Percentiles rank a stretch among this genome's conserved stretches.
Evolutionary conservation across 1,140 invertebrate genomes (phyloP).

Genomic region (Lerema accius): DNA sequence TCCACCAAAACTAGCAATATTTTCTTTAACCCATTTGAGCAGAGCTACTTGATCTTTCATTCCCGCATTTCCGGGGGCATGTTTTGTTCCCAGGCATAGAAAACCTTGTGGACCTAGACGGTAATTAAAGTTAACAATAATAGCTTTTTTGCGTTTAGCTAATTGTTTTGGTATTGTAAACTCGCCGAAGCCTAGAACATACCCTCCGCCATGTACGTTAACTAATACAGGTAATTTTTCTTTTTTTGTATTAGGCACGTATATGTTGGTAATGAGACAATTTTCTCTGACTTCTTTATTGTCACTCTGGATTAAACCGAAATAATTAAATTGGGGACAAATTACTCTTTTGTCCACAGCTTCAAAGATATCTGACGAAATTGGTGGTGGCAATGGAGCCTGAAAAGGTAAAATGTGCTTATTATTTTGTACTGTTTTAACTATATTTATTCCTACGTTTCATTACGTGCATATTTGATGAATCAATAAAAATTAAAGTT

Average conservation of each 20-base stretch:
- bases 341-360: constrained; percentile 48
- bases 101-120: constrained; percentile 36
- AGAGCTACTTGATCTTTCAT: constrained; percentile 29
- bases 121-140: constrained; percentile 46
- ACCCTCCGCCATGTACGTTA: constrained; percentile 52
- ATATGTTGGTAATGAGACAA: constrained; percentile 63
- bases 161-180: constrained; percentile 23
- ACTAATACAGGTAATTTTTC: constrained; percentile 63
- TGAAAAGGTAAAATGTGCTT: constrained; percentile 39
- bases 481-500: too few species aligned
- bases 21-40: constrained; percentile 36
- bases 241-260: constrained; percentile 51
- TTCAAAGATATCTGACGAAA: constrained; percentile 45
- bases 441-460: too few species aligned
- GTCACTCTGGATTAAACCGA: neutral
- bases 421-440: too few species aligned
- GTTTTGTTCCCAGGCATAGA: constrained; percentile 28
- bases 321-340: constrained; percentile 50
- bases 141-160: constrained; percentile 31
- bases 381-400: constrained; percentile 50
- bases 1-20: constrained; percentile 39
- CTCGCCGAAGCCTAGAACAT: constrained; percentile 39
- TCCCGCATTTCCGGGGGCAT: constrained; percentile 30
- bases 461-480: too few species aligned
- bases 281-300: constrained; percentile 47